These are phyloP conservation scores for Sepiola atlantica DNA, from an alignment of 2,888 invertebrate species.

Conservation along the genomic window DNA sequence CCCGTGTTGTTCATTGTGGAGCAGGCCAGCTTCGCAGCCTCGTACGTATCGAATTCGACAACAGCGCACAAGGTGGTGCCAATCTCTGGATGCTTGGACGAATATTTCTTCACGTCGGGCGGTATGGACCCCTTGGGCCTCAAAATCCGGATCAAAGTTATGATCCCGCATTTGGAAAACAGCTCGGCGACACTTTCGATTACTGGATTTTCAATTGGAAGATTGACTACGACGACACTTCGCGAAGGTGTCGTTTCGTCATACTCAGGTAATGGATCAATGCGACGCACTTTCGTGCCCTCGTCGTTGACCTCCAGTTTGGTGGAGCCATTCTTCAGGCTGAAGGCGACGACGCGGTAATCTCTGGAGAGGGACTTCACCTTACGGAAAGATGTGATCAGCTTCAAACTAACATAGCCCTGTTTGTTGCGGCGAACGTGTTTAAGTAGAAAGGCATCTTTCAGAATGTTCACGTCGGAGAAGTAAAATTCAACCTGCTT, in stretches of 20 bases:
- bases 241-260: slow-evolving; percentile 94
- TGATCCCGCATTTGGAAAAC: slow-evolving; percentile 91
- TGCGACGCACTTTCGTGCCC: slow-evolving; percentile 90
- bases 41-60: slow-evolving; percentile 91
- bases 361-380: slow-evolving; percentile 95
- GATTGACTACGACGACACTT: slow-evolving; percentile 89
- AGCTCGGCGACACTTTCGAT: slow-evolving; percentile 94
- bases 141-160: slow-evolving; percentile 89
- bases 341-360: slow-evolving; percentile 92
- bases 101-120: slow-evolving; percentile 91
- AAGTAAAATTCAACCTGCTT: slow-evolving; percentile 91
- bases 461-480: slow-evolving; percentile 93
- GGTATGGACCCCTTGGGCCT: slow-evolving; percentile 92
- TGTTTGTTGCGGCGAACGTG: slow-evolving; percentile 96
- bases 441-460: slow-evolving; percentile 95
- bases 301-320: slow-evolving; percentile 91
- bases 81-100: slow-evolving; percentile 91
- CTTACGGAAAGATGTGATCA: slow-evolving; percentile 95
- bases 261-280: slow-evolving; percentile 88
- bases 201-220: slow-evolving; percentile 88
- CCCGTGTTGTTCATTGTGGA: slow-evolving; percentile 74
- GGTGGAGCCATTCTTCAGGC: slow-evolving; percentile 83
- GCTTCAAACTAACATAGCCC: slow-evolving; percentile 93
- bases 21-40: slow-evolving; percentile 87
- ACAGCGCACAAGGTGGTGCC: slow-evolving; percentile 88